Evolutionary conservation across 2,888 invertebrate genomes (phyloP), one percentile per base, ranked within the genome.

Genomic region (Dioctria rufipes): DNA sequence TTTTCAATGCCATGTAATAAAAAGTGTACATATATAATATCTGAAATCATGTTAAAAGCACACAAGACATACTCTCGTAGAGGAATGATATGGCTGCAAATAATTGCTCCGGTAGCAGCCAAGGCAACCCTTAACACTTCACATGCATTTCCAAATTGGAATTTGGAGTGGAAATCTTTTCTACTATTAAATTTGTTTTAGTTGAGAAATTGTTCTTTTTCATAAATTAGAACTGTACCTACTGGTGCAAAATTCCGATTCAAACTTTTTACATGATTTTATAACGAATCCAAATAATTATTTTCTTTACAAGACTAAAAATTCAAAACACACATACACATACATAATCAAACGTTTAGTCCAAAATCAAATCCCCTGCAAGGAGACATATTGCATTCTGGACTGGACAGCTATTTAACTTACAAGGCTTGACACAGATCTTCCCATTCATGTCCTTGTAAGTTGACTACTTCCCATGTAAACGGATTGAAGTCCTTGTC

Each of bases 381-480:
- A 75, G 61, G 61, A 75, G 75, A 75, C 75, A 75, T 60, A 75
- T 75, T 75, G 75, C 75, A 75, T 58, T 40, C 75, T 61, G 75
- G 61, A 75, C 11, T 43, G 75, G 75, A 60, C 75, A 58, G 75
- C 42, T 61, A 75, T 75, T 75, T 75, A 75, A 75, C 60, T 75
- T 61, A 43, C 60, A 75, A 61, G 58, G 61, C 43, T 43, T 75
- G 75, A 75, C 75, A 75, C 42, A 75, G 75, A 75, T 75, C 75
- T 61, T 75, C 61, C 46, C 61, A 60, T 75, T 75, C 75, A 75
- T 61, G 61, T 75, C 75, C 75, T 75, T 75, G 61, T 75, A 61
- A 61, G 75, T 61, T 75, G 58, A 61, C 42, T 46, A 75, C 46
- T 43, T 75, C 75, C 61, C 75, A 60, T 75, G 75, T 75, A 60